These are phyloP conservation scores for Altica lythri DNA, from an alignment of 2,888 invertebrate species.

Conservation along the genomic window DNA sequence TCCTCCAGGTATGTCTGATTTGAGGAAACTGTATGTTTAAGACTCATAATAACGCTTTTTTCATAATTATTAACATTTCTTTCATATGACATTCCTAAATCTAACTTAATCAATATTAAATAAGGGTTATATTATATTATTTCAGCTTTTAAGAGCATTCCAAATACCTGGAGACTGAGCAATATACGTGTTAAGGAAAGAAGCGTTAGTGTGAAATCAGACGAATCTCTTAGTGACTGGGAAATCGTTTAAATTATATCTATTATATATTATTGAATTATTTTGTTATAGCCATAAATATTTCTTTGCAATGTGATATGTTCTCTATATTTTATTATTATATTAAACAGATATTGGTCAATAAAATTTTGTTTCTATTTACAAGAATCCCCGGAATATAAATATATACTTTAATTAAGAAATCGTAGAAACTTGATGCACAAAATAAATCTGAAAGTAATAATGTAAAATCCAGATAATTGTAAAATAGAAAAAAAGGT, in stretches of 20 bases:
- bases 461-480: too few species aligned
- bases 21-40: conserved; percentile 23
- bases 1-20: conserved; percentile 35
- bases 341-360: too few species aligned
- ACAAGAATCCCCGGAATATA: too few species aligned
- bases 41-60: neutral
- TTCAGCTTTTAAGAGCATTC: conserved; percentile 61
- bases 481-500: too few species aligned
- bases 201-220: conserved; percentile 43
- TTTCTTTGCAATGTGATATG: too few species aligned
- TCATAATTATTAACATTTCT: conserved; percentile 8
- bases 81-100: neutral
- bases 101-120: too few species aligned
- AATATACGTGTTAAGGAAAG: conserved; percentile 53
- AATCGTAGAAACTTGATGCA: too few species aligned
- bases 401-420: too few species aligned
- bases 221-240: conserved; percentile 53
- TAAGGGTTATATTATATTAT: conserved; percentile 16
- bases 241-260: conserved; percentile 49
- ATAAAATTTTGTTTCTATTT: too few species aligned
- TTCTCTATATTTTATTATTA: too few species aligned
- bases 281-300: neutral
- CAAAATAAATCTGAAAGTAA: too few species aligned
- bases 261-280: conserved; percentile 1
- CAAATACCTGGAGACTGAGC: conserved; percentile 65